phyloP scores from a whole-genome alignment of 2,113 vertebrate species.

The Prionailurus viverrinus region DNA sequence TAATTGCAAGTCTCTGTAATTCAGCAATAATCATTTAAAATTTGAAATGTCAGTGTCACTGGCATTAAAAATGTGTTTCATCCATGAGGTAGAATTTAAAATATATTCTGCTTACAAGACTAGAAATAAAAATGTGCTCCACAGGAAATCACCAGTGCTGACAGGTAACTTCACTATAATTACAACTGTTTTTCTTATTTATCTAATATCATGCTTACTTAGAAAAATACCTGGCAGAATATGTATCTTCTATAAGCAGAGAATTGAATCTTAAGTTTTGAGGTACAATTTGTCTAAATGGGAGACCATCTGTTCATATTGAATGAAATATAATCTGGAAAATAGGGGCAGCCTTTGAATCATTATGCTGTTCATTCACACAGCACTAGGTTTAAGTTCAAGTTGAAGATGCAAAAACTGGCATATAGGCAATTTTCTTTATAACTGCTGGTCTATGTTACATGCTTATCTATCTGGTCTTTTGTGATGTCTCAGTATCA shows the following conservation, averaged over 20 bases:
- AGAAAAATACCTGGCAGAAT: constrained; percentile 27
- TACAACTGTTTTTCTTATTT: not conserved
- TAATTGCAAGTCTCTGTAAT: constrained; percentile 28
- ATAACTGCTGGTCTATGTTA: not conserved
- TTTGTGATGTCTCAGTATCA: not conserved
- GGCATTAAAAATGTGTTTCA: constrained; percentile 32
- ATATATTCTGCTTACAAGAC: not conserved
- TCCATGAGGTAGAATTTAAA: constrained; percentile 8
- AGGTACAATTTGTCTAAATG: constrained; percentile 67
- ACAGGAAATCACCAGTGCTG: not conserved
- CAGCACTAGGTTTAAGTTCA: constrained; percentile 46
- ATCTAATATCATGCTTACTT: constrained; percentile 3
- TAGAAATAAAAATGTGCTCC: not conserved
- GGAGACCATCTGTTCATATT: constrained; percentile 48
- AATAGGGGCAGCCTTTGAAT: constrained; percentile 17
- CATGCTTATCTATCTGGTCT: not conserved
- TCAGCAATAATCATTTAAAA: constrained; percentile 53
- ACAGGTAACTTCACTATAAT: not conserved
- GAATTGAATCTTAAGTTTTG: constrained; percentile 54
- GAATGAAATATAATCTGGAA: constrained; percentile 64
- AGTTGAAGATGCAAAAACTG: constrained; percentile 44
- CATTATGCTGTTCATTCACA: constrained; percentile 21
- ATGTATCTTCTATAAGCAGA: not conserved
- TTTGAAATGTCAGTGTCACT: constrained; percentile 41
- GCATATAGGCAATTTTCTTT: not conserved